Conservation (phyloP, 30 jellyfish, hydroid and myxozoan species). For the Aurelia sp. region DNA sequence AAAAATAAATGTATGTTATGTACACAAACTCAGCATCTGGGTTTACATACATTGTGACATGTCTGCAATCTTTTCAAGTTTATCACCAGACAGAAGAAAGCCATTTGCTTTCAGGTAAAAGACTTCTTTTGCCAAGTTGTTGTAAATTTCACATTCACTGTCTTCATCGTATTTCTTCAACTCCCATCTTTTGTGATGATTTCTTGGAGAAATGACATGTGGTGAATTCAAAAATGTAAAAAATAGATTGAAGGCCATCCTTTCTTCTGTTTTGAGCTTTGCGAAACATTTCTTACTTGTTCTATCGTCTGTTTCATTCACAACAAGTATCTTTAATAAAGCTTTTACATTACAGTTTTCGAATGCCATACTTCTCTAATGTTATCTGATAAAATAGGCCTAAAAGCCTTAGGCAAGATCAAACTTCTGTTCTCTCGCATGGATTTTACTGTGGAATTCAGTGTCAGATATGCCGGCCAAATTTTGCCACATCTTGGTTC, state of each 20-base stretch:
- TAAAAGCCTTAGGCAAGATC: too few relatives aligned
- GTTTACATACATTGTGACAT: not conserved
- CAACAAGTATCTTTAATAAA: not conserved
- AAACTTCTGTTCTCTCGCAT: too few relatives aligned
- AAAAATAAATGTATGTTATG: too few relatives aligned
- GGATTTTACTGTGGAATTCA: too few relatives aligned
- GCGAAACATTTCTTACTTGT: not conserved
- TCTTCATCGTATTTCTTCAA: not conserved
- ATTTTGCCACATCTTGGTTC: too few relatives aligned
- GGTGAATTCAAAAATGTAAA: not conserved
- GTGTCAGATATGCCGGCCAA: too few relatives aligned
- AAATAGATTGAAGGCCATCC: not conserved
- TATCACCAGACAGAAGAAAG: not conserved
- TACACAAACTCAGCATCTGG: too few relatives aligned
- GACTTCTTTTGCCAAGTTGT: not conserved
- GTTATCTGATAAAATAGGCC: too few relatives aligned
- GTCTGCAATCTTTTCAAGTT: not conserved
- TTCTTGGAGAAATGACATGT: not conserved
- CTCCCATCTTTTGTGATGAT: not conserved
- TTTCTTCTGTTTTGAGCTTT: not conserved
- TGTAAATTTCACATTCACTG: not conserved
- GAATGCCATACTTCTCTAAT: too few relatives aligned
- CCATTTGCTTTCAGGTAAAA: constrained; percentile 1
- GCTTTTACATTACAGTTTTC: not conserved
- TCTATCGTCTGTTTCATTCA: too few relatives aligned